A percentile compares a stretch with the other conserved stretches of the same genome.
Evolutionary conservation across 2,797 vertebrate species (phyloP).

Genomic region (Cheracebus regulus): DNA sequence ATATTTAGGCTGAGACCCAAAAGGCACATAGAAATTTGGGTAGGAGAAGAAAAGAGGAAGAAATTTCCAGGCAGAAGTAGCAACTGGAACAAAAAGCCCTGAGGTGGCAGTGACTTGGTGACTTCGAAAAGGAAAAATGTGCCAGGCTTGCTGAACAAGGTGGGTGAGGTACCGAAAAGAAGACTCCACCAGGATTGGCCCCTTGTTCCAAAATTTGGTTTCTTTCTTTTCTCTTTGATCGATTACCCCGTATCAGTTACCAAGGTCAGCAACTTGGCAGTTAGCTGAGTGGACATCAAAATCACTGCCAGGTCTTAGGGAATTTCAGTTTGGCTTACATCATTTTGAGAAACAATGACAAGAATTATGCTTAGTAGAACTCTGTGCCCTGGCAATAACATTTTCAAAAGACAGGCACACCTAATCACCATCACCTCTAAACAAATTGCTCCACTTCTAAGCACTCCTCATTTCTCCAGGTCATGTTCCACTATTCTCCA

Average conservation of each 20-base stretch:
- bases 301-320: background rate
- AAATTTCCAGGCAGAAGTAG: background rate
- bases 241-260: background rate
- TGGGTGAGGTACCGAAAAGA: background rate
- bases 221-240: background rate
- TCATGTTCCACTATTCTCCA: background rate
- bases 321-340: background rate
- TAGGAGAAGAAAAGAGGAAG: background rate
- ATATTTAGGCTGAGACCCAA: background rate
- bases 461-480: background rate
- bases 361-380: background rate
- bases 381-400: background rate
- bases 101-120: background rate
- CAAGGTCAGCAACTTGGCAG: background rate
- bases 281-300: background rate
- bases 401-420: background rate
- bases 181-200: no score
- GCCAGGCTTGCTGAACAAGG: background rate
- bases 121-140: background rate
- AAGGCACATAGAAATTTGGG: background rate
- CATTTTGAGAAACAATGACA: background rate
- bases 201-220: background rate
- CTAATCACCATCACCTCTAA: background rate
- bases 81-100: background rate
- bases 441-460: background rate